phyloP scores from a whole-genome alignment of 2,113 vertebrate species.

The Callionymus lyra region DNA sequence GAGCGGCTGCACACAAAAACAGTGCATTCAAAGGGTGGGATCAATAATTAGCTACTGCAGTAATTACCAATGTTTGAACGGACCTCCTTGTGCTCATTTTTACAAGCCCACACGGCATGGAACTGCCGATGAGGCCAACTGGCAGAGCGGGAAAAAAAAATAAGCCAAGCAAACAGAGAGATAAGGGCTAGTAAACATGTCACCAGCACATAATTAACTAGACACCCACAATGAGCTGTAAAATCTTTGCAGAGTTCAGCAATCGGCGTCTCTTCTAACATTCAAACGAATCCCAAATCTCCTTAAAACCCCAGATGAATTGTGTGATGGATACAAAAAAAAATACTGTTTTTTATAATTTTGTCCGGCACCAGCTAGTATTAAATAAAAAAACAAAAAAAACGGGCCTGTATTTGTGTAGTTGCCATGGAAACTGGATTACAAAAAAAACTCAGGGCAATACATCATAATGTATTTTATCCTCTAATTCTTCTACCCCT shows the following conservation, averaged over 20 bases:
- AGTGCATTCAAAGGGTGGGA: conserved; percentile 10
- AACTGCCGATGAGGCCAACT: conserved; percentile 34
- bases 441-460: conserved; percentile 13
- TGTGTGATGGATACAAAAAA: conserved; percentile 66
- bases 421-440: conserved; percentile 62
- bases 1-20: conserved; percentile 1
- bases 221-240: conserved; percentile 30
- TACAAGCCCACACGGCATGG: conserved; percentile 25
- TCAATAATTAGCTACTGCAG: conserved; percentile 40
- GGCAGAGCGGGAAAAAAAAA: conserved; percentile 27
- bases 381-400: conserved; percentile 35
- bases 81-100: conserved; percentile 33
- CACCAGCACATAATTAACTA: conserved; percentile 63
- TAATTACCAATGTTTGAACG: conserved; percentile 40
- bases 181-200: conserved; percentile 62
- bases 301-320: conserved; percentile 66
- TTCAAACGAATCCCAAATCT: conserved; percentile 48
- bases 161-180: conserved; percentile 45
- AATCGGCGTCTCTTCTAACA: conserved; percentile 27
- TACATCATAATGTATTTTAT: conserved; percentile 28
- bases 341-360: conserved; percentile 70
- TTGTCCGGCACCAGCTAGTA: conserved; percentile 50
- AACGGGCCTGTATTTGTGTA: conserved; percentile 64
- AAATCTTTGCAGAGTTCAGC: conserved; percentile 38
- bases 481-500: conserved; percentile 6